These are phyloP conservation scores for Eupsilia transversa DNA, from an alignment of 2,888 invertebrate species.

Conservation along the genomic window DNA sequence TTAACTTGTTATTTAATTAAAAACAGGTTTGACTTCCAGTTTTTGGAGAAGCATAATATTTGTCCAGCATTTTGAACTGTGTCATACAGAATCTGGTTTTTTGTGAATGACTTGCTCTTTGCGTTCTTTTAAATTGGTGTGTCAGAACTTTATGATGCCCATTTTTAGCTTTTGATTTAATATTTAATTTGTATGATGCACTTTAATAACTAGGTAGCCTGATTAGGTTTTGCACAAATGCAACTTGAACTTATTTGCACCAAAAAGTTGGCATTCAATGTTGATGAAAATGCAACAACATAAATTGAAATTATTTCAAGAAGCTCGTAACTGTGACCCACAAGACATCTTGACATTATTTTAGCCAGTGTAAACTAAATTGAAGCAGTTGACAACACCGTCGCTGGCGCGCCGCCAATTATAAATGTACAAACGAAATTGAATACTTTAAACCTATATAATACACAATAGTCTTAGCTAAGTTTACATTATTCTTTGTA, in stretches of 20 bases:
- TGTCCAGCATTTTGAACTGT: slow-evolving; percentile 17
- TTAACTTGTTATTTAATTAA: not conserved
- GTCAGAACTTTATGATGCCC: not conserved
- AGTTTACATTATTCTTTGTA: slow-evolving; percentile 10
- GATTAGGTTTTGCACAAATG: not conserved
- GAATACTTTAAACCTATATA: slow-evolving; percentile 60
- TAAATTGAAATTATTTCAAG: slow-evolving; percentile 42
- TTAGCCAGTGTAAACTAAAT: slow-evolving; percentile 75
- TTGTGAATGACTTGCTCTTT: slow-evolving; percentile 9
- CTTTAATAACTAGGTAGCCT: not conserved
- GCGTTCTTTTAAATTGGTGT: not conserved
- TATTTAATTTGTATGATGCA: not conserved
- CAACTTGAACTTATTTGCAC: not conserved
- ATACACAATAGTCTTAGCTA: slow-evolving; percentile 7
- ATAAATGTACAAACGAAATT: slow-evolving; percentile 73
- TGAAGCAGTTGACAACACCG: slow-evolving; percentile 77
- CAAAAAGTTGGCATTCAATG: not conserved
- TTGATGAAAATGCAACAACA: slow-evolving; percentile 24
- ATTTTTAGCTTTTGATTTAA: not conserved
- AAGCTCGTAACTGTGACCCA: slow-evolving; percentile 31
- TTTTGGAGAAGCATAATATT: not conserved
- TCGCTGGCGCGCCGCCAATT: slow-evolving; percentile 81
- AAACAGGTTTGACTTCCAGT: not conserved
- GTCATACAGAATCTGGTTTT: slow-evolving; percentile 11
- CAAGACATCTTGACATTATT: slow-evolving; percentile 71